Evolutionary conservation across 2,113 vertebrate species (phyloP), one percentile per base, ranked within the genome.

Genomic region (Megaceryle maxima): DNA sequence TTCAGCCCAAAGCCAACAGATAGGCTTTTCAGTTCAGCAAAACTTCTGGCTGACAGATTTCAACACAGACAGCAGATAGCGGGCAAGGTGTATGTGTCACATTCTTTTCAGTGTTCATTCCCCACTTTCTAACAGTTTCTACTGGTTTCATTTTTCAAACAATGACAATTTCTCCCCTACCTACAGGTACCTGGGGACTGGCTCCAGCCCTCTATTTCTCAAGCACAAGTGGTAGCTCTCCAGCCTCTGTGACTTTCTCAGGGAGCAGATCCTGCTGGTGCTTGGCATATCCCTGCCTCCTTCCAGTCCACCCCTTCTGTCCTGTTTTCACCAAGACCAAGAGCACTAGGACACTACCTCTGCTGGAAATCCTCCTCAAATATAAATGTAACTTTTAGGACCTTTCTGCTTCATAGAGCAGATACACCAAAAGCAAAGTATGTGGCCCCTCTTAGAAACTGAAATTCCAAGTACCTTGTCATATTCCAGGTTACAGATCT

Each of bases 381-480:
- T 28, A 8, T 29, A 41, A 78, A 5, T 16, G 25, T 10, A 5
- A 8, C 24, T 74, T 74, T 21, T 26, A 51, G 51, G 46, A 26
- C 6, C 11, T 33, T 50, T 88, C 37, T 72, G 43, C 6, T 62
- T 77, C 60, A 64, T 46, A 39, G 16, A 10, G 33, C 4, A 81
- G 25, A 56, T 18, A 26, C 19, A 63, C 22, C 48, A 74, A 55
- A 78, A n/a, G 22, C 6, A 73, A 55, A 82, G 44, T 60, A 31
- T 1, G 0, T 29, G 12, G 2, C 7, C 9, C 15, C 21, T 80
- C 25, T 10, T 13, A 33, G 31, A 3, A 67, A 6, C 21, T 59
- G 62, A 86, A 72, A 20, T 43, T 56, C 16, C 41, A 35, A 57
- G 2, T 39, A 51, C 9, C 19, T 66, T 70, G 14, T 46, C 9